phyloP scores from a whole-genome alignment of 1,140 invertebrate genomes.

The Brachionus paranguensis region DNA sequence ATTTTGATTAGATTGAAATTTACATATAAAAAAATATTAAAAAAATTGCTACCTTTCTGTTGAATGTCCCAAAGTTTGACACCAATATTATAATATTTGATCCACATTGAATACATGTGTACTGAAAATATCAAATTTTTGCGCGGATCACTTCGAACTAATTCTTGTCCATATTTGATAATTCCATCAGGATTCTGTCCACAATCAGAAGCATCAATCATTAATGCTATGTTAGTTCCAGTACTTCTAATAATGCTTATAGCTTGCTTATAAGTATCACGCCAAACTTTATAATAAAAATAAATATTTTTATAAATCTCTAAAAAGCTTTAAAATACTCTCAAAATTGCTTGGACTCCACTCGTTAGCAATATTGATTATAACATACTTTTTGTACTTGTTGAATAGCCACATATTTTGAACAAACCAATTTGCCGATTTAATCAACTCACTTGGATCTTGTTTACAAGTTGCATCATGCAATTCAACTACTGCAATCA shows the following conservation, averaged over 20 bases:
- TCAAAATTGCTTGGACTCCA: background rate
- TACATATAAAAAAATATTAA: background rate
- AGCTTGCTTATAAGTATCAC: constrained; percentile 26
- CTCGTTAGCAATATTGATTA: constrained; percentile 10
- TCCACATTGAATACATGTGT: constrained; percentile 21
- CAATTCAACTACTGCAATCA: constrained; percentile 2
- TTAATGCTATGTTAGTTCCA: background rate
- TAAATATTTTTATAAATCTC: background rate
- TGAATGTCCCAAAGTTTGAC: constrained; percentile 8
- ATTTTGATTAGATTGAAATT: too few relatives aligned
- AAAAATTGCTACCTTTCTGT: background rate
- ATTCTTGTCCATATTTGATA: constrained; percentile 27
- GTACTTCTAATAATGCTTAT: constrained; percentile 4
- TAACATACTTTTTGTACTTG: constrained; percentile 3
- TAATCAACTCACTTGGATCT: background rate
- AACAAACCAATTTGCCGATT: constrained; percentile 11
- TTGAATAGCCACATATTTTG: constrained; percentile 3
- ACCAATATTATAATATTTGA: constrained; percentile 31
- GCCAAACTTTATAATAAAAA: background rate
- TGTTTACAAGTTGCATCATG: constrained; percentile 20
- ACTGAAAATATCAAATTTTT: constrained; percentile 17
- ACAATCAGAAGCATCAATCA: constrained; percentile 15
- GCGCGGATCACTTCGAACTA: background rate
- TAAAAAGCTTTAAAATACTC: background rate
- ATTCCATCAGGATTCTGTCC: constrained; percentile 25